phyloP scores from a whole-genome alignment of 2,888 invertebrate species.

The Drosophila anomalipes region DNA sequence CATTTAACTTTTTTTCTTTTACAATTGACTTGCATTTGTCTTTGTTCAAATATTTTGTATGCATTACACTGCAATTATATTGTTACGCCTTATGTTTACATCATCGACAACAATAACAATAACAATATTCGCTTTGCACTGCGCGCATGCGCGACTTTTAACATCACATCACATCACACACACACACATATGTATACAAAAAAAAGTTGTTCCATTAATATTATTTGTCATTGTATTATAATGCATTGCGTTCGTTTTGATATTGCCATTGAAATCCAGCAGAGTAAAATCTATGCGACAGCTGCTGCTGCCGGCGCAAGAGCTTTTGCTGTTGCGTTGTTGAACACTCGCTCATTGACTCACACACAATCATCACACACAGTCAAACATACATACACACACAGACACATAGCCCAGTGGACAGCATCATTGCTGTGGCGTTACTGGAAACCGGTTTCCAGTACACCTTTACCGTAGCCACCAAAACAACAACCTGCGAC shows the following conservation, averaged over 20 bases:
- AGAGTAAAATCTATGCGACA: slow-evolving; percentile 38
- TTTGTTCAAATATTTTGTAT: slow-evolving; percentile 21
- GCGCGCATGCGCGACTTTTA: slow-evolving; percentile 68
- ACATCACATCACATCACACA: slow-evolving; percentile 39
- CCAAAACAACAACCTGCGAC: slow-evolving; percentile 56
- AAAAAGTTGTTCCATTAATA: slow-evolving; percentile 56
- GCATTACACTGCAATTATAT: slow-evolving; percentile 43
- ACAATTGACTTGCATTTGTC: slow-evolving; percentile 14
- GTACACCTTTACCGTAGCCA: slow-evolving; percentile 55
- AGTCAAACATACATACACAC: slow-evolving; percentile 8
- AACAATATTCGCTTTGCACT: slow-evolving; percentile 12
- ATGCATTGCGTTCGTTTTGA: slow-evolving; percentile 51
- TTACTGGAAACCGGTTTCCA: slow-evolving; percentile 70
- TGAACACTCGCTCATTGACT: slow-evolving; percentile 16
- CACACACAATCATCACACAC: slow-evolving; percentile 9
- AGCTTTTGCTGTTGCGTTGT: slow-evolving; percentile 20
- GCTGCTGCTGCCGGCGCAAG: slow-evolving; percentile 41
- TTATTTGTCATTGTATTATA: slow-evolving; percentile 61
- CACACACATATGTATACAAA: slow-evolving; percentile 2
- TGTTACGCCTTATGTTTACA: slow-evolving; percentile 67
- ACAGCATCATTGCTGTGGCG: slow-evolving; percentile 68
- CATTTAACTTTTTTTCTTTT: slow-evolving; percentile 11
- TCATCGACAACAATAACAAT: slow-evolving; percentile 39
- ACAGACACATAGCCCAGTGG: slow-evolving; percentile 14
- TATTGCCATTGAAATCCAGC: slow-evolving; percentile 67